These are phyloP conservation scores for Cheilosia impressa DNA, from an alignment of 2,888 invertebrate species.

Conservation along the genomic window DNA sequence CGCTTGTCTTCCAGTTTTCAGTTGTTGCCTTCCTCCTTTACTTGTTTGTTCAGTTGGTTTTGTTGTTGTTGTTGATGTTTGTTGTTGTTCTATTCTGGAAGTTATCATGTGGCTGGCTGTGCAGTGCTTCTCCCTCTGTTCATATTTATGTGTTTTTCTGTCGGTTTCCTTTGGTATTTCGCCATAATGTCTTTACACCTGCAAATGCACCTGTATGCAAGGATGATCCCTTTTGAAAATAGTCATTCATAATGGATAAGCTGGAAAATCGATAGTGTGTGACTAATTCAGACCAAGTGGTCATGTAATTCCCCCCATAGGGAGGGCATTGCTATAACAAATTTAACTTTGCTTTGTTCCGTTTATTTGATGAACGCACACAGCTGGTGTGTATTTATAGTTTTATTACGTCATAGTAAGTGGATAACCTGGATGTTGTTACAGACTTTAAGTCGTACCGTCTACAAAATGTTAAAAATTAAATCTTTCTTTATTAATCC, in stretches of 20 bases:
- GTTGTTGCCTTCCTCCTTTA: constrained; percentile 30
- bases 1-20: constrained; percentile 31
- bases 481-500: no score
- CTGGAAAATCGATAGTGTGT: constrained; percentile 67
- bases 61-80: background rate
- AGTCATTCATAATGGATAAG: constrained; percentile 49
- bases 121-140: constrained; percentile 1
- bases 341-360: constrained; percentile 10
- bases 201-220: constrained; percentile 45
- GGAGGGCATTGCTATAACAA: background rate
- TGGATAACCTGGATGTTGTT: no score
- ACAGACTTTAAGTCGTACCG: no score
- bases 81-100: constrained; percentile 17
- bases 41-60: constrained; percentile 24
- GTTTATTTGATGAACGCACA: constrained; percentile 7
- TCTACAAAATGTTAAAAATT: no score
- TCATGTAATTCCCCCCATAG: background rate
- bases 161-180: background rate
- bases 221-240: constrained; percentile 45
- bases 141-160: constrained; percentile 20
- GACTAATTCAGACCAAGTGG: constrained; percentile 52
- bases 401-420: constrained; percentile 14
- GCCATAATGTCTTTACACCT: constrained; percentile 32
- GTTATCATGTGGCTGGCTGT: constrained; percentile 28
- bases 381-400: constrained; percentile 8